These are phyloP conservation scores for Papilio polyxenes DNA, from an alignment of 1,140 invertebrate genomes.

Conservation along the genomic window DNA sequence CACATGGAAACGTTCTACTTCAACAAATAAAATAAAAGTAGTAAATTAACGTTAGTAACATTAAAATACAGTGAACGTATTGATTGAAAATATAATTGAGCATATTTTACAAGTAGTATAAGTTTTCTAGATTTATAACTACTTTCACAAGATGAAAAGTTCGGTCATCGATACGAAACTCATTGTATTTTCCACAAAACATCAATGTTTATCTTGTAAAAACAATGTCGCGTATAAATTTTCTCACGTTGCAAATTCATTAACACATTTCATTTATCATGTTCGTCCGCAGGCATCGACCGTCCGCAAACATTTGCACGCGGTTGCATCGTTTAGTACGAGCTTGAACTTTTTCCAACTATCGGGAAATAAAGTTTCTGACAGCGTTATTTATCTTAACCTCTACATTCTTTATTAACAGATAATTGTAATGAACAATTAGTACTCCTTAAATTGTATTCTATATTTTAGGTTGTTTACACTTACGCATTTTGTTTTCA, in stretches of 20 bases:
- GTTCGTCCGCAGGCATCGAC: conserved; percentile 1
- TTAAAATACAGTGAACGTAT: not conserved
- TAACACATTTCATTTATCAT: conserved; percentile 1
- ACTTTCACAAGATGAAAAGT: not conserved
- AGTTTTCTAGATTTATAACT: not conserved
- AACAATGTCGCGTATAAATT: conserved; percentile 8
- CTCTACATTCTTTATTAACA: not conserved
- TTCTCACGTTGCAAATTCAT: not conserved
- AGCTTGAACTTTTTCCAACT: not conserved
- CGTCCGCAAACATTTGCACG: not conserved
- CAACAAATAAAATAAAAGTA: not conserved
- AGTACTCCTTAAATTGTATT: not conserved
- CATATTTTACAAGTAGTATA: not conserved
- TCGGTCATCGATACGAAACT: not conserved
- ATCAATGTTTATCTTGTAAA: not conserved
- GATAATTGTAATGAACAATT: not conserved
- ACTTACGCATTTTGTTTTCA: too few species aligned
- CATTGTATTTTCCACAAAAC: not conserved
- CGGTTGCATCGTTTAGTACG: not conserved
- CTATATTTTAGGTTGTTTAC: not conserved
- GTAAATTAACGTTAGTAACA: too few species aligned
- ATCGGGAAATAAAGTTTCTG: not conserved
- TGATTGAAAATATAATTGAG: not conserved
- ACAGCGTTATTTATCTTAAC: not conserved
- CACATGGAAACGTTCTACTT: not conserved